These are phyloP conservation scores for Platorchestia sp. DNA, from an alignment of 1,140 invertebrate species.

Conservation along the genomic window DNA sequence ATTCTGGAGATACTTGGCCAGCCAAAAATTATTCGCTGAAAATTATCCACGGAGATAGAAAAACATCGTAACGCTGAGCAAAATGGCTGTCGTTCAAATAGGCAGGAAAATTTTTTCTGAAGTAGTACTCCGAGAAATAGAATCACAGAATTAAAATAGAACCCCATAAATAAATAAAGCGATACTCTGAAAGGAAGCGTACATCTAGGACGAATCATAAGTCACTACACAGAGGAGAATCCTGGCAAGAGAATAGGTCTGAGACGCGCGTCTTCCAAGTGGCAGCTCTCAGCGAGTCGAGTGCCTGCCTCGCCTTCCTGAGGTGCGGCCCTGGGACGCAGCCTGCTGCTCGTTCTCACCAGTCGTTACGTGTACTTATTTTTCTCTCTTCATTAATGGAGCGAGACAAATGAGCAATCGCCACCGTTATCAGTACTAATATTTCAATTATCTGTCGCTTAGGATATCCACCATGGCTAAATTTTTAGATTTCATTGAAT, in stretches of 20 bases:
- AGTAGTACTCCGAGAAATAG: not conserved
- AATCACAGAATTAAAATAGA: no score
- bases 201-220: not conserved
- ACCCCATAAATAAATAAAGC: no score
- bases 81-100: not conserved
- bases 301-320: not conserved
- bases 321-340: not conserved
- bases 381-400: not conserved
- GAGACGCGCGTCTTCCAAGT: not conserved
- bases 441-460: no score
- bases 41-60: not conserved
- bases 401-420: not conserved
- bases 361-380: not conserved
- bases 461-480: no score
- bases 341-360: not conserved
- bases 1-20: not conserved
- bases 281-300: not conserved
- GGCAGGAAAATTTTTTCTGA: not conserved
- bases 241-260: not conserved
- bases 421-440: no score
- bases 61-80: not conserved
- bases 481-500: no score
- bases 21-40: not conserved
- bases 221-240: not conserved
- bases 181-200: not conserved